Percentiles rank a stretch among this genome's conserved stretches.
These are phyloP conservation scores for Sander vitreus DNA, from an alignment of 2,113 vertebrate genomes.

Conservation along the genomic window DNA sequence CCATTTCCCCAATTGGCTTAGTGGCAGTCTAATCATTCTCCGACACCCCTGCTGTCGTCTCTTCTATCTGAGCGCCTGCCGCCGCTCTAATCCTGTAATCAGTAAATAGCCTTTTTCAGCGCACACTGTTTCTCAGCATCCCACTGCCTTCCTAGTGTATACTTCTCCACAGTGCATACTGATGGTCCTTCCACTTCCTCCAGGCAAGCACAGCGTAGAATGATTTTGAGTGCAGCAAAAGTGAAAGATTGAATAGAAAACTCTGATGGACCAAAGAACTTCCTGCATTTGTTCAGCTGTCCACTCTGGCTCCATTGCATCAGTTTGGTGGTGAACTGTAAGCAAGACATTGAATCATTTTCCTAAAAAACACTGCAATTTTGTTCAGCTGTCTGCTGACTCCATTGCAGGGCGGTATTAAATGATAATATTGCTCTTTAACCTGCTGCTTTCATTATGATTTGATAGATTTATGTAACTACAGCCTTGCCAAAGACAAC, in stretches of 20 bases:
- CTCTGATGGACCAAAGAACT: background rate
- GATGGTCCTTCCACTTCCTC: conserved; percentile 47
- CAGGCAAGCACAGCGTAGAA: conserved; percentile 15
- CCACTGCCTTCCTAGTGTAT: conserved; percentile 30
- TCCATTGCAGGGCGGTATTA: background rate
- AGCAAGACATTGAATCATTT: background rate
- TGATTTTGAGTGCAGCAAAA: conserved; percentile 34
- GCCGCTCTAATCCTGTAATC: conserved; percentile 79
- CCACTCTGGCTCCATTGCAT: background rate
- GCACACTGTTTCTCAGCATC: conserved; percentile 47
- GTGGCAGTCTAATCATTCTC: conserved; percentile 80
- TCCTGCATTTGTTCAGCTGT: conserved; percentile 7
- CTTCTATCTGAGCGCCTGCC: conserved; percentile 62
- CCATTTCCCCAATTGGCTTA: conserved; percentile 80
- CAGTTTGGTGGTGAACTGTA: background rate
- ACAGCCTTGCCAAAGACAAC: conserved; percentile 17
- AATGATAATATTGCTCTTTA: conserved; percentile 10
- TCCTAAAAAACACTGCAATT: background rate
- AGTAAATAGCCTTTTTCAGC: conserved; percentile 77
- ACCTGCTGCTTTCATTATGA: conserved; percentile 9
- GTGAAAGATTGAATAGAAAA: conserved; percentile 30
- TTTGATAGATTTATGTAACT: conserved; percentile 33
- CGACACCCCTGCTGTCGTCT: conserved; percentile 77
- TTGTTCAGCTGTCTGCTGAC: background rate
- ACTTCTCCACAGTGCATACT: conserved; percentile 47